phyloP scores from a whole-genome alignment of 2,888 invertebrate genomes.

The Ectropis crepuscularia region DNA sequence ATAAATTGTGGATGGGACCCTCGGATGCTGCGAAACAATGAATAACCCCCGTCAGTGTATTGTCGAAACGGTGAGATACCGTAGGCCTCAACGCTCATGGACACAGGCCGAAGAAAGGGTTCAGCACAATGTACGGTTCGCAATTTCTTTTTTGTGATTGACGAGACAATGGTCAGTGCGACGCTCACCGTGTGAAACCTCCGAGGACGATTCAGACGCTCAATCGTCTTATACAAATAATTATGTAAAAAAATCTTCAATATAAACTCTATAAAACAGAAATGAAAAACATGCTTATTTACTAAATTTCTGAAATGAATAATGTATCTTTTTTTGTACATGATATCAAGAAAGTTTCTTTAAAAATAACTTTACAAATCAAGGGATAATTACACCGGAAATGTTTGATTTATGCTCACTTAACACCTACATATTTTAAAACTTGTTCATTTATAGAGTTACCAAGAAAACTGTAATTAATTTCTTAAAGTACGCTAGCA shows the following conservation, averaged over 20 bases:
- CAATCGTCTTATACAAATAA: conserved; percentile 48
- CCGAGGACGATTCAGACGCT: conserved; percentile 52
- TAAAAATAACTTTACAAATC: conserved; percentile 14
- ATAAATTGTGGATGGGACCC: conserved; percentile 80
- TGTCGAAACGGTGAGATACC: conserved; percentile 76
- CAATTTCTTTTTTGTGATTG: conserved; percentile 74
- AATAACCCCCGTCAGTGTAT: conserved; percentile 67
- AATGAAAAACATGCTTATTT: too few species aligned
- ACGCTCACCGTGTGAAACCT: conserved; percentile 75
- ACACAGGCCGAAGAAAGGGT: conserved; percentile 72
- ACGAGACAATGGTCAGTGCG: conserved; percentile 76
- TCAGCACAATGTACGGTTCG: conserved; percentile 68
- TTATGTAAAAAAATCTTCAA: conserved; percentile 52
- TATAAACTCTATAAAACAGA: too few species aligned
- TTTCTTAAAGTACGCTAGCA: conserved; percentile 30
- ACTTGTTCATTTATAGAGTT: conserved; percentile 15
- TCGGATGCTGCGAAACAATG: conserved; percentile 82
- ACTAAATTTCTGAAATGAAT: too few species aligned
- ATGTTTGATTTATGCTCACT: conserved; percentile 11
- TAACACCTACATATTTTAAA: conserved; percentile 25
- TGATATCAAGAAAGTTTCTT: too few species aligned
- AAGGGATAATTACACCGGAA: conserved; percentile 11
- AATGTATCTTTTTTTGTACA: too few species aligned
- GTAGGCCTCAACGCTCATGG: conserved; percentile 69
- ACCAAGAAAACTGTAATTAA: conserved; percentile 27